Percentiles rank a stretch among this genome's conserved stretches.
Conservation (phyloP, 2,113 vertebrate genomes). For the Pungitius pungitius region DNA sequence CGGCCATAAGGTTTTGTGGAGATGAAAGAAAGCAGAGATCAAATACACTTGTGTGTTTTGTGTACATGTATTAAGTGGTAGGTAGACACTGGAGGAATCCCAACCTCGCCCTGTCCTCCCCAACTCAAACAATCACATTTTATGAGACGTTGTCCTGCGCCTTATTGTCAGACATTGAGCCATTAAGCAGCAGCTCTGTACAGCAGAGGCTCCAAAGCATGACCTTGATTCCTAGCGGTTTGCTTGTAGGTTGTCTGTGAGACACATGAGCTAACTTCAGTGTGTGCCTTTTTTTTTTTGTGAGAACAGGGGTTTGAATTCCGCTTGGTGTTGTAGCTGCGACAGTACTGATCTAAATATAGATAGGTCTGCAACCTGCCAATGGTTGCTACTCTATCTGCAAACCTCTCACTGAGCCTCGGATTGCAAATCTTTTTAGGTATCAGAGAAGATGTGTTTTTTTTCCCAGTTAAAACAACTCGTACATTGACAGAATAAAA, state of each 20-base stretch:
- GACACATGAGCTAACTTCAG: slow-evolving; percentile 47
- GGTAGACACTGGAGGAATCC: not conserved
- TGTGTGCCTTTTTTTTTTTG: slow-evolving; percentile 37
- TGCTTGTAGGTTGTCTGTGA: slow-evolving; percentile 49
- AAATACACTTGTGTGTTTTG: not conserved
- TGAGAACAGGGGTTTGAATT: slow-evolving; percentile 66
- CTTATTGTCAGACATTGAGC: not conserved
- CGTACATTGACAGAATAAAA: not conserved
- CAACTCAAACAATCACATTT: not conserved
- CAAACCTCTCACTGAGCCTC: slow-evolving; percentile 54
- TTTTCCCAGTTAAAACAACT: not conserved
- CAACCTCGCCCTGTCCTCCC: not conserved
- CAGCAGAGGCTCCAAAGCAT: slow-evolving; percentile 17
- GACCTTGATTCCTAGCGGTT: slow-evolving; percentile 65
- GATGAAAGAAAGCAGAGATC: not conserved
- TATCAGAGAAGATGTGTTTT: not conserved
- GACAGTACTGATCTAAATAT: slow-evolving; percentile 77
- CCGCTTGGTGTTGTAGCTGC: slow-evolving; percentile 66
- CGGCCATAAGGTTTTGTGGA: not conserved
- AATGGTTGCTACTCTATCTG: slow-evolving; percentile 55
- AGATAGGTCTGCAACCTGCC: slow-evolving; percentile 67
- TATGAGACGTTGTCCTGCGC: not conserved
- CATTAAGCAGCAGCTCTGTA: slow-evolving; percentile 8
- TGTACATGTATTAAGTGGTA: not conserved
- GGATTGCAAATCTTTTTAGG: not conserved